Evolutionary conservation across 1,140 invertebrate species (phyloP).

Genomic region (Hirudo medicinalis): DNA sequence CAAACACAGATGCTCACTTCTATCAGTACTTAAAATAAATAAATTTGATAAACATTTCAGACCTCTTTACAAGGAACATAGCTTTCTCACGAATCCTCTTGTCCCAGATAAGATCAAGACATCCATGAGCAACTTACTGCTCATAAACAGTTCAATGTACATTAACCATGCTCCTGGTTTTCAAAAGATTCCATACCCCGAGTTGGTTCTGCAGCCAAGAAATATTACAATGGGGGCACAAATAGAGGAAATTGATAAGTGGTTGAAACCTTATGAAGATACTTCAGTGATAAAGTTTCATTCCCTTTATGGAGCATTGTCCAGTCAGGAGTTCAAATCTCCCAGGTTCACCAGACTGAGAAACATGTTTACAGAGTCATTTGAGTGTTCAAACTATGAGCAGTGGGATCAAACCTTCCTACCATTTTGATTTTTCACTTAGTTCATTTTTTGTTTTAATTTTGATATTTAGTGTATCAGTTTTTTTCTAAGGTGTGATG

Average conservation of each 20-base stretch:
- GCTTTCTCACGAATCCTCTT: conserved; percentile 17
- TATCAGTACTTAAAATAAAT: conserved; percentile 19
- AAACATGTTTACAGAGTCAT: not conserved
- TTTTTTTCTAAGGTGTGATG: no score
- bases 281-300: conserved; percentile 17
- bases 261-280: conserved; percentile 12
- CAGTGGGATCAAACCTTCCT: conserved; percentile 20
- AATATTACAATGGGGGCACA: conserved; percentile 3
- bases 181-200: not conserved
- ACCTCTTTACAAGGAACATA: conserved; percentile 18
- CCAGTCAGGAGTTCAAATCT: not conserved
- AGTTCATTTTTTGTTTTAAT: no score
- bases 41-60: conserved; percentile 15
- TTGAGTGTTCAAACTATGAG: conserved; percentile 21
- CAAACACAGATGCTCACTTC: conserved; percentile 20
- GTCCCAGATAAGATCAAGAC: conserved; percentile 1
- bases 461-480: no score
- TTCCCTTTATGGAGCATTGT: conserved; percentile 18
- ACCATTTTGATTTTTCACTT: not conserved
- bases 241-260: conserved; percentile 8
- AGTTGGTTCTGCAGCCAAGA: not conserved
- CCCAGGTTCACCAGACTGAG: conserved; percentile 6
- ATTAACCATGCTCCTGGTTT: not conserved
- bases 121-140: not conserved
- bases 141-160: not conserved